A percentile compares a stretch with the other conserved stretches of the same genome.
These are phyloP conservation scores for Periplaneta americana DNA, from an alignment of 1,140 invertebrate genomes.

Conservation along the genomic window DNA sequence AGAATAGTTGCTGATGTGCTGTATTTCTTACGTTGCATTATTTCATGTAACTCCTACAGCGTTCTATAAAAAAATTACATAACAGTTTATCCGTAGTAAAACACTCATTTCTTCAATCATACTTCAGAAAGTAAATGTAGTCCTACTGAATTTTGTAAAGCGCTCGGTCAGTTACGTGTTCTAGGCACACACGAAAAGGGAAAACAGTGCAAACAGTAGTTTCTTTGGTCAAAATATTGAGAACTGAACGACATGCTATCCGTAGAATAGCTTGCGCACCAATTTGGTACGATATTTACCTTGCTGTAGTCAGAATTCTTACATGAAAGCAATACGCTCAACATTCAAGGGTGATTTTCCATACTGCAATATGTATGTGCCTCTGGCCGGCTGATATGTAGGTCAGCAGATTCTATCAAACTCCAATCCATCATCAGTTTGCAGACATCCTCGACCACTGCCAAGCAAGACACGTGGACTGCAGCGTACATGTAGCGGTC, in stretches of 20 bases:
- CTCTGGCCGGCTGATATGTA: neutral
- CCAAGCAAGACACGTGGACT: neutral
- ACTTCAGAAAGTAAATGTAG: too few species aligned
- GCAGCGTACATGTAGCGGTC: too few species aligned
- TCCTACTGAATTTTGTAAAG: neutral
- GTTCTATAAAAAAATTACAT: too few species aligned
- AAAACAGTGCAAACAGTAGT: neutral
- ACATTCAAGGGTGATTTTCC: neutral
- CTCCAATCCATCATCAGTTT: neutral
- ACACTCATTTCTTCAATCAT: too few species aligned
- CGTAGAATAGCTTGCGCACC: neutral
- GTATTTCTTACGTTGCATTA: too few species aligned
- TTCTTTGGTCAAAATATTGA: neutral
- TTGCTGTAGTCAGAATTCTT: neutral
- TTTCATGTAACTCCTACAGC: too few species aligned
- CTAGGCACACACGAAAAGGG: neutral
- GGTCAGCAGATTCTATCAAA: neutral
- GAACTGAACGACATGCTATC: neutral
- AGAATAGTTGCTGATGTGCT: too few species aligned
- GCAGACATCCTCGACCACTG: neutral
- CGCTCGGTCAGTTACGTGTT: neutral
- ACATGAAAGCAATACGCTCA: neutral
- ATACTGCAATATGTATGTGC: neutral
- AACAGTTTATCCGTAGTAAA: too few species aligned
- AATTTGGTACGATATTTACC: neutral